phyloP scores from a whole-genome alignment of 2,797 vertebrate genomes.

The Pangasius djambal region DNA sequence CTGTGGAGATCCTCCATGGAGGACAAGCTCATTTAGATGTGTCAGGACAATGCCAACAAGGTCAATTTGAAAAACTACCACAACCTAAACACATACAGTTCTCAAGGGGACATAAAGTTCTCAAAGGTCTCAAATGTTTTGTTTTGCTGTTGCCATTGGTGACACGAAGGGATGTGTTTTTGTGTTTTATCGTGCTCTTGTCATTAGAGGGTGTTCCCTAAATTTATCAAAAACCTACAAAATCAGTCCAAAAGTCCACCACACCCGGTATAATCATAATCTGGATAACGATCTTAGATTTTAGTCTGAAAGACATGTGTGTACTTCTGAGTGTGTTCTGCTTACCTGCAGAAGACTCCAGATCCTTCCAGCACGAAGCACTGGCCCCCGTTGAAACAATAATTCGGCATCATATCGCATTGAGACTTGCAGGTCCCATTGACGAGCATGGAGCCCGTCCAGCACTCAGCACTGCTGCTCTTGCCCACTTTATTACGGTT shows the following conservation, averaged over 20 bases:
- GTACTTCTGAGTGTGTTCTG: background rate
- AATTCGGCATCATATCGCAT: conserved; percentile 87
- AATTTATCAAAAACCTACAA: too few species aligned
- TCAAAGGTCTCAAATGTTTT: background rate
- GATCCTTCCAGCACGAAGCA: conserved; percentile 90
- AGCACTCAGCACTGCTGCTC: conserved; percentile 79
- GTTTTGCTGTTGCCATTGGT: background rate
- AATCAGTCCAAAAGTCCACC: background rate
- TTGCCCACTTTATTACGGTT: conserved; percentile 4
- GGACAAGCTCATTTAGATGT: background rate
- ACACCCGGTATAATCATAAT: background rate
- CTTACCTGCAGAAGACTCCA: conserved; percentile 94
- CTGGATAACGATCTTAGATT: background rate
- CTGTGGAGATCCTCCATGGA: background rate
- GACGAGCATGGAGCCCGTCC: conserved; percentile 78
- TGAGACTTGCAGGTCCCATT: conserved; percentile 90
- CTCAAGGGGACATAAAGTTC: background rate
- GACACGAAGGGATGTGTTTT: background rate
- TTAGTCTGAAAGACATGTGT: background rate
- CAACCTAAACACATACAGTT: background rate
- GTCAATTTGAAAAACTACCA: background rate
- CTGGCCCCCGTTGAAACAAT: conserved; percentile 96
- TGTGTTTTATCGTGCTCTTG: background rate
- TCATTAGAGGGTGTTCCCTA: background rate
- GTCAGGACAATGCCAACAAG: background rate